phyloP scores from a whole-genome alignment of 2,113 vertebrate genomes.

The Taxidea taxus region DNA sequence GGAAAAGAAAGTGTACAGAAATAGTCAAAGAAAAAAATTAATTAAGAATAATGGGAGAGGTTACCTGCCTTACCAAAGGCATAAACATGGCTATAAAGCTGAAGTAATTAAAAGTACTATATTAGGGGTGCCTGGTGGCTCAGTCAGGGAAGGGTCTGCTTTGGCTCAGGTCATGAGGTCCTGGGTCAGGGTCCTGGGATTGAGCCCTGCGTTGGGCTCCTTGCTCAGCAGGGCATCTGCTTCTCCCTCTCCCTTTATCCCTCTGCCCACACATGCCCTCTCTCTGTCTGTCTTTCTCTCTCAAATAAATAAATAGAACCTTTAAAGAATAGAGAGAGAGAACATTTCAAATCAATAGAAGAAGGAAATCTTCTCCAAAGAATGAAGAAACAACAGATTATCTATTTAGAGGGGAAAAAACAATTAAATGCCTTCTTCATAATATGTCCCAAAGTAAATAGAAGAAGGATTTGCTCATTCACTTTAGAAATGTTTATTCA shows the following conservation, averaged over 20 bases:
- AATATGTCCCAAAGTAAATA: neutral
- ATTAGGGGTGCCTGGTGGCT: too few relatives aligned
- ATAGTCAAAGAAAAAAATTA: neutral
- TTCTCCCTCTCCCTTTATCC: too few relatives aligned
- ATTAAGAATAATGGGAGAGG: neutral
- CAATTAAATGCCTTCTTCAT: neutral
- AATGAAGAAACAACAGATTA: neutral
- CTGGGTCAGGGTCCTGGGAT: too few relatives aligned
- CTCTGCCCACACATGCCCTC: too few relatives aligned
- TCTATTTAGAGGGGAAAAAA: neutral
- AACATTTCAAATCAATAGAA: neutral
- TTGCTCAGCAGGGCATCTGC: too few relatives aligned
- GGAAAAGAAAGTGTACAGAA: neutral
- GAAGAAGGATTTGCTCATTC: neutral
- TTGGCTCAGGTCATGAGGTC: too few relatives aligned
- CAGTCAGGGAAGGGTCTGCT: too few relatives aligned
- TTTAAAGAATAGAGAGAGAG: neutral
- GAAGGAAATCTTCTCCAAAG: neutral
- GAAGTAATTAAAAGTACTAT: neutral
- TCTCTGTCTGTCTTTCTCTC: too few relatives aligned
- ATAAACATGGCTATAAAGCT: neutral
- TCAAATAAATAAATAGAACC: too few relatives aligned
- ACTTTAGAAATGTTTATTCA: neutral
- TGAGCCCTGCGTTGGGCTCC: too few relatives aligned
- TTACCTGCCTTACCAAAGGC: neutral